Conservation (phyloP, 1,140 invertebrate genomes). For the Scaptomyza pallida region DNA sequence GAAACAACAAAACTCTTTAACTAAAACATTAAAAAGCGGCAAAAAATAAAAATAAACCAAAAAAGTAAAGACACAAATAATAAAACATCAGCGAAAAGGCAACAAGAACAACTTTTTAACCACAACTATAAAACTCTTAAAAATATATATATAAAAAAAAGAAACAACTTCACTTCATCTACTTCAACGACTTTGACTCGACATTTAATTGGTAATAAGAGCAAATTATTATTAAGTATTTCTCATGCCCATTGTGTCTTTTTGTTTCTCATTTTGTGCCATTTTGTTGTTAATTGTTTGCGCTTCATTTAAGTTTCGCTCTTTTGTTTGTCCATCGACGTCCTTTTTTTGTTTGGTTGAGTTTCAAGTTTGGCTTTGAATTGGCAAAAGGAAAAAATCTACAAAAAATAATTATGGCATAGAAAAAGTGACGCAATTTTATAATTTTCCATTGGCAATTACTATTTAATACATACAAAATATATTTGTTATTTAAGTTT, state of each 20-base stretch:
- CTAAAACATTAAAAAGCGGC: conserved; percentile 48
- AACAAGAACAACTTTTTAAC: conserved; percentile 19
- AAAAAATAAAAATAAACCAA: conserved; percentile 21
- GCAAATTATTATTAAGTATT: conserved; percentile 62
- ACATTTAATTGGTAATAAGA: conserved; percentile 80
- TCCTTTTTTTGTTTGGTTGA: conserved; percentile 45
- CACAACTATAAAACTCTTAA: conserved; percentile 28
- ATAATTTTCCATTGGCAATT: conserved; percentile 41
- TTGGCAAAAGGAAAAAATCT: conserved; percentile 50
- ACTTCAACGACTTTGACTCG: conserved; percentile 77
- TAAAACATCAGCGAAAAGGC: conserved; percentile 25
- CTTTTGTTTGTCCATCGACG: conserved; percentile 34
- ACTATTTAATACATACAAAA: conserved; percentile 1
- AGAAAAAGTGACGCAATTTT: conserved; percentile 34
- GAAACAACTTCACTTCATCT: conserved; percentile 56
- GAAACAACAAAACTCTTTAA: conserved; percentile 28
- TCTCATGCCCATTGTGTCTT: conserved; percentile 72
- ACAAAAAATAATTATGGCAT: conserved; percentile 20
- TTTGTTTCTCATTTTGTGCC: conserved; percentile 62
- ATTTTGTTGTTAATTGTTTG: conserved; percentile 52
- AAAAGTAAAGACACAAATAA: conserved; percentile 24
- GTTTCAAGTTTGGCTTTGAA: conserved; percentile 74
- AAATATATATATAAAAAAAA: conserved; percentile 16
- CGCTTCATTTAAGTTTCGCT: conserved; percentile 54
- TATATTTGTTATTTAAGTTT: background rate